Conservation (phyloP, 2,797 vertebrate genomes). For the Lutjanus campechanus region DNA sequence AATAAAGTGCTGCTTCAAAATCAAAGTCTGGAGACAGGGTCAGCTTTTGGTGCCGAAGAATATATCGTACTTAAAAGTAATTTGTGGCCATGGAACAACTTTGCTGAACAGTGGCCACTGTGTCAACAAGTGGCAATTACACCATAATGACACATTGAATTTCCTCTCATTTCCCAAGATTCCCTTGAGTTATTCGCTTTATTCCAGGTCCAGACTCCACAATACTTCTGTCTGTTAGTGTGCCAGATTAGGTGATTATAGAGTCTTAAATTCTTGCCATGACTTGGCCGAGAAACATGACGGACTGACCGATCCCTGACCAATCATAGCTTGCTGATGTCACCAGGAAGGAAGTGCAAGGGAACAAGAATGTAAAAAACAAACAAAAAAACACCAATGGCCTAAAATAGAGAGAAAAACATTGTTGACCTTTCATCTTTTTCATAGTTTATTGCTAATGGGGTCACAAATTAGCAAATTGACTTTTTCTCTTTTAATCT, state of each 20-base stretch:
- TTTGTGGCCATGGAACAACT: neutral
- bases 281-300: neutral
- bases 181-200: neutral
- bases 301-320: neutral
- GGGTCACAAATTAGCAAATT: too few species aligned
- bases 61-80: neutral
- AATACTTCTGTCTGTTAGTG: neutral
- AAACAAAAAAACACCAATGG: too few species aligned
- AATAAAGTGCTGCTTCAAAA: constrained; percentile 27
- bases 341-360: too few species aligned
- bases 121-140: constrained; percentile 2
- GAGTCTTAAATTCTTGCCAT: neutral
- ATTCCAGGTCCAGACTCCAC: neutral
- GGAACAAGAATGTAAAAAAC: neutral
- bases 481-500: too few species aligned
- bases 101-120: neutral
- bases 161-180: too few species aligned
- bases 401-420: too few species aligned
- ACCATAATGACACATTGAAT: neutral
- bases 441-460: too few species aligned
- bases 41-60: constrained; percentile 8
- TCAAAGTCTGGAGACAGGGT: constrained; percentile 6
- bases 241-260: neutral
- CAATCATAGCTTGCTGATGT: too few species aligned
- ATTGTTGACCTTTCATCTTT: too few species aligned